phyloP scores from a whole-genome alignment of 2,113 vertebrate species.

The Pseudonaja textilis region DNA sequence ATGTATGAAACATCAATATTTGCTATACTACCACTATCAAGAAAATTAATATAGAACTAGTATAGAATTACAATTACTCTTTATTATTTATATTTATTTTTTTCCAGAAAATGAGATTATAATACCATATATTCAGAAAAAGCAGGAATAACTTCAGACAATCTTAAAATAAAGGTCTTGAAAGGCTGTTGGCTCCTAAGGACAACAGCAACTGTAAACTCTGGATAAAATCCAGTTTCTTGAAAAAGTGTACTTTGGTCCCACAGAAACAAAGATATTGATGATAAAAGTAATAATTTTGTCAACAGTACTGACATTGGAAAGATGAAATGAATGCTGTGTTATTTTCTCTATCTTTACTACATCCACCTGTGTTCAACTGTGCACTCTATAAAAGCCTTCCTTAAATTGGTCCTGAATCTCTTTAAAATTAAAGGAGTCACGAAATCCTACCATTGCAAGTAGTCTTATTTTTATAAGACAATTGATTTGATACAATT shows the following conservation, averaged over 20 bases:
- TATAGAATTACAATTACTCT: neutral
- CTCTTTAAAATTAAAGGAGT: neutral
- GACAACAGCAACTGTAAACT: neutral
- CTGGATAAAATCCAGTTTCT: neutral
- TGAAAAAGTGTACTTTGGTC: neutral
- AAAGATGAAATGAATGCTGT: neutral
- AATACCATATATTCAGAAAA: neutral
- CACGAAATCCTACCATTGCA: neutral
- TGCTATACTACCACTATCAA: neutral
- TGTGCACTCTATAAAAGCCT: neutral
- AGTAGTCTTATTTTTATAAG: neutral
- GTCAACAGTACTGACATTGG: neutral
- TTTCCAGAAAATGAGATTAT: neutral
- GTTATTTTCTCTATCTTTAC: neutral
- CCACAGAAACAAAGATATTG: neutral
- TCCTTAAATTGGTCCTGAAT: neutral
- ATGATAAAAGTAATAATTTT: neutral
- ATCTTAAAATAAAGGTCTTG: neutral
- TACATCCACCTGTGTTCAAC: neutral
- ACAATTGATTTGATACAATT: neutral
- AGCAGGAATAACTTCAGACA: neutral
- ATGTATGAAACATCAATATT: neutral
- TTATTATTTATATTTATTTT: neutral
- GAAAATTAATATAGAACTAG: neutral
- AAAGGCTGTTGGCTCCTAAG: neutral